phyloP scores from a whole-genome alignment of 1,140 invertebrate species.

The Drosophila saltans region DNA sequence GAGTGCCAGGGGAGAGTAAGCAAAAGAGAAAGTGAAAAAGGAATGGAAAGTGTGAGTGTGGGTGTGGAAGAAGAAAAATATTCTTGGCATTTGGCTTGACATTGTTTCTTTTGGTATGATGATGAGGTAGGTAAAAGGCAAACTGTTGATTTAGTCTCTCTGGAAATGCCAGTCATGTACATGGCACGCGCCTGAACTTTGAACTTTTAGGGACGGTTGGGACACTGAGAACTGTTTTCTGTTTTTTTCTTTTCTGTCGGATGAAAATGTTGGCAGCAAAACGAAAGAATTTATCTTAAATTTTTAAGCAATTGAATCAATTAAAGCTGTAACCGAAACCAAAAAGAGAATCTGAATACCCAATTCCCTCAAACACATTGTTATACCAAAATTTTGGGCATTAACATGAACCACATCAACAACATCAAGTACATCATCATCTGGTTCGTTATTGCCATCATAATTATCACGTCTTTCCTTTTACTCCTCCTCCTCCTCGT shows the following conservation, averaged over 20 bases:
- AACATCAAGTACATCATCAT: constrained; percentile 39
- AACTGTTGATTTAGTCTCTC: constrained; percentile 71
- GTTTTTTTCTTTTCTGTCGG: constrained; percentile 16
- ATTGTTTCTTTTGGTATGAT: constrained; percentile 18
- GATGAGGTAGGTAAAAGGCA: constrained; percentile 45
- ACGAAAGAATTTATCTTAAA: neutral
- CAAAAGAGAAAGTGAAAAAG: neutral
- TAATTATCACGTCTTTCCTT: neutral
- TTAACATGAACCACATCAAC: constrained; percentile 37
- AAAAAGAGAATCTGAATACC: neutral
- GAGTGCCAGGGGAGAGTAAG: neutral
- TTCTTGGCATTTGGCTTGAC: constrained; percentile 1
- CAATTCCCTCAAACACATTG: neutral
- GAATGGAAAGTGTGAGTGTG: neutral
- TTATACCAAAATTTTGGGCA: constrained; percentile 11
- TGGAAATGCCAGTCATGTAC: constrained; percentile 47
- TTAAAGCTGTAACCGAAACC: neutral
- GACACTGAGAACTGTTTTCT: neutral
- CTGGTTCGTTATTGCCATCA: neutral
- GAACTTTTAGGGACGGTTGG: constrained; percentile 50
- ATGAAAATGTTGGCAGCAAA: constrained; percentile 29
- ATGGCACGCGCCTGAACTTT: constrained; percentile 70
- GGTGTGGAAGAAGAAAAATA: constrained; percentile 1
- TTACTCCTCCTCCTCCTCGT: neutral
- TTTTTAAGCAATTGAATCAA: constrained; percentile 2